Evolutionary conservation across 2,113 vertebrate species (phyloP), one percentile per base, ranked within the genome.

Genomic region (Paradoxurus hermaphroditus): DNA sequence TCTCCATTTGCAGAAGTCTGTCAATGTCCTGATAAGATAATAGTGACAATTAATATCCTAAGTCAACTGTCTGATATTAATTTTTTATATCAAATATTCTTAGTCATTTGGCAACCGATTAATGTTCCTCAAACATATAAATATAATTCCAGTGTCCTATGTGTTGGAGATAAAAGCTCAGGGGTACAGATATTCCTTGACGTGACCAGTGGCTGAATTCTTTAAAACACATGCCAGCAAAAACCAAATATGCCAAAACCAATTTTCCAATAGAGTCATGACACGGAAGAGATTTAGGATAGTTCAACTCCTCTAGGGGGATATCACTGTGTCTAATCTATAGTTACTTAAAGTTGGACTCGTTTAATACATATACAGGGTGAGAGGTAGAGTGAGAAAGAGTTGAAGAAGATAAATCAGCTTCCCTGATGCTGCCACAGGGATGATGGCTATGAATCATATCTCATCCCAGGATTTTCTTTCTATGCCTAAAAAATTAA

Each of bases 131-230:
- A 87, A 51, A 31, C 44, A 78, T 73, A 63, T 10, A 95, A 92
- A 96, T 94, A 97, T 91, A 94, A 97, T 98, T 95, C 95, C 73
- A 96, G 89, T 97, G 34, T 73, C 86, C 93, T 93, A 34, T 88
- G 96, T 97, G 82, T 91, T 96, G 49, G 95, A 97, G 94, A 97
- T 98, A 88, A 96, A 98, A 94, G 86, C 90, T 84, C 1, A 3
- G 59, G 84, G 89, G 84, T 95, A 79, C 88, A 97, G 95, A 98
- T 94, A 98, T 89, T 44, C 7, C 41, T 96, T 46, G 31, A 56
- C 10, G 16, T 89, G 46, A 83, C 46, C 29, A 51, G 77, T 59
- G 44, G 19, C 29, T 62, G 25, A 56, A 78, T 91, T 95, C 83
- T 91, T 95, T 46, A 27, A 31, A 62, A 87, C 79, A 16, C 3